Evolutionary conservation across 1,140 invertebrate species (phyloP), one percentile per base, ranked within the genome.

Genomic region (Gryon sp.): DNA sequence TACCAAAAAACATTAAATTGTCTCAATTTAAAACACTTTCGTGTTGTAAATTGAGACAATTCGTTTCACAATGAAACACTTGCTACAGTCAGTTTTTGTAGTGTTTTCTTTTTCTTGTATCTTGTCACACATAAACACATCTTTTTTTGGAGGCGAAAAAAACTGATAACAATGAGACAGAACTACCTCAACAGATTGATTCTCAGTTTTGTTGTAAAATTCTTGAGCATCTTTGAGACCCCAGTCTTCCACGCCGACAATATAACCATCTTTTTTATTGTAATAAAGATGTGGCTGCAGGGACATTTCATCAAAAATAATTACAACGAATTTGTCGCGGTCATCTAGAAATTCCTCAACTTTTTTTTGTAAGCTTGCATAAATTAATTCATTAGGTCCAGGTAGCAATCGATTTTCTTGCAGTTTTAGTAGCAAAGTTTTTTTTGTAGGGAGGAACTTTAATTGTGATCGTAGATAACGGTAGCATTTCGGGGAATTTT

Each of bases 221-320:
- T 15, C 22, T 2, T 8, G 1, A 26, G 14, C n/a, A 1, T 16
- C 12, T 18, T 52, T 26, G 1, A 52, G n/a, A 11, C 59, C 62
- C 28, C 26, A 55, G 45, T 66, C 62, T 45, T 50, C 48, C 1
- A 55, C 50, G 11, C 50, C 62, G n/a, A 55, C 18, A 11, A 66
- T 55, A 8, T 8, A 30, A 0, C 62, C 62, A 15, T 30, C 34
- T 16, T 12, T 53, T 34, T 53, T 20, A 18, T 22, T 24, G 6
- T 66, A 53, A n/a, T 41, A 52, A 1, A 63, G 11, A 52, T 63
- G 12, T 18, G 12, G 14, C 30, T 50, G 43, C 8, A 63, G 4
- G 15, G 45, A 50, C 14, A 50, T 19, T 38, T 48, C 45, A 24
- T 63, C 59, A 1, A 50, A n/a, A 8, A 63, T 30, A 8, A 63